Conservation (phyloP, 2,888 invertebrate species). For the Pyrrhia umbra region DNA sequence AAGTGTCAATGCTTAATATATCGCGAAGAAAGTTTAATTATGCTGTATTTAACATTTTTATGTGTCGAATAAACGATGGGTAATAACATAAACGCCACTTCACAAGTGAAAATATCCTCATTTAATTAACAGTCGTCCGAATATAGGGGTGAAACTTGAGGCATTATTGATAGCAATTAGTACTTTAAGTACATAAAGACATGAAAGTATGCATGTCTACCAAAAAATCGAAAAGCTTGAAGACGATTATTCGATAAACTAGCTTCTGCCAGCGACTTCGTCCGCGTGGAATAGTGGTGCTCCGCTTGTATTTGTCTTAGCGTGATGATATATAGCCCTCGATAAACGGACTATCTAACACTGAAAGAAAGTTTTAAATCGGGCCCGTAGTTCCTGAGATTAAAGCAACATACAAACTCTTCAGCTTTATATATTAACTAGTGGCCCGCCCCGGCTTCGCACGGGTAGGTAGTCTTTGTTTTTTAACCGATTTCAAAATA, state of each 20-base stretch:
- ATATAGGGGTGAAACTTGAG: conserved; percentile 50
- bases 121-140: conserved; percentile 39
- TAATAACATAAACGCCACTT: conserved; percentile 48
- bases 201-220: conserved; percentile 12
- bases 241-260: conserved; percentile 13
- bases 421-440: no score
- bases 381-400: no score
- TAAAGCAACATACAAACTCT: no score
- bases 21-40: conserved; percentile 53
- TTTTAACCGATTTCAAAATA: no score
- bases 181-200: conserved; percentile 20
- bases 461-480: no score
- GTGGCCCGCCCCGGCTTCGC: no score
- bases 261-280: not conserved
- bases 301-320: no score
- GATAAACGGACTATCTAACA: no score
- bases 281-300: no score
- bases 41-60: conserved; percentile 46
- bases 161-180: conserved; percentile 38
- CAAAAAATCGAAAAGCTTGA: conserved; percentile 8
- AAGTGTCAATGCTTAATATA: conserved; percentile 37
- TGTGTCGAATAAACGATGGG: conserved; percentile 41
- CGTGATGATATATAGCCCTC: no score
- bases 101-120: conserved; percentile 40
- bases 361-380: no score